A percentile compares a stretch with the other conserved stretches of the same genome.
phyloP scores from a whole-genome alignment of 2,797 vertebrate genomes.

The Sebastolobus alascanus region DNA sequence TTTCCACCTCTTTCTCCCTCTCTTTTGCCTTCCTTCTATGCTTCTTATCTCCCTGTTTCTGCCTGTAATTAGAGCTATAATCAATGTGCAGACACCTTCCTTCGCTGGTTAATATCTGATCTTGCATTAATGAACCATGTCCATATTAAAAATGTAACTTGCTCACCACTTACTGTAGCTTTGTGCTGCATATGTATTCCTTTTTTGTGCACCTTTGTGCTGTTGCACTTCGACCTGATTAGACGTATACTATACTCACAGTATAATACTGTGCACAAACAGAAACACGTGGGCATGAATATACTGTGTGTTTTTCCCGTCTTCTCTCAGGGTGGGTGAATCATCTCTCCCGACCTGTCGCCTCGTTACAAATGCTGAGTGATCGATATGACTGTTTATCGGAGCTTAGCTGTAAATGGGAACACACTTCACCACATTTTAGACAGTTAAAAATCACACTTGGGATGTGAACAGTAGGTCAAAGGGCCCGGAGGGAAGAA shows the following conservation, averaged over 20 bases:
- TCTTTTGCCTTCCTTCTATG: background rate
- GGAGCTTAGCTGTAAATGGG: conserved; percentile 1
- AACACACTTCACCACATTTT: background rate
- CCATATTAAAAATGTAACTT: conserved; percentile 3
- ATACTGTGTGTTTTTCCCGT: background rate
- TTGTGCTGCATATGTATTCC: background rate
- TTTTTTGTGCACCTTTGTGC: background rate
- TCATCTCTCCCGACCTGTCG: background rate
- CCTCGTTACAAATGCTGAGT: conserved; percentile 14
- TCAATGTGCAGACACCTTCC: background rate
- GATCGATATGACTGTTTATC: conserved; percentile 33
- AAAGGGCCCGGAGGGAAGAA: background rate
- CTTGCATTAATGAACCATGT: conserved; percentile 13
- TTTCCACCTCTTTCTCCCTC: conserved; percentile 5
- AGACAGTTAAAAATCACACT: background rate
- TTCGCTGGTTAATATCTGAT: conserved; percentile 12
- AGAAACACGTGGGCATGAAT: background rate
- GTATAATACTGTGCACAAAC: background rate
- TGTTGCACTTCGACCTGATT: background rate
- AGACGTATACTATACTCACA: background rate
- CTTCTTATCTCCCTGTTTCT: conserved; percentile 11
- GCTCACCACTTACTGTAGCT: background rate
- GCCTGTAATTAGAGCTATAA: background rate
- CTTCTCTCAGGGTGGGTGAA: conserved; percentile 4
- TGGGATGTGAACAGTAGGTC: background rate